phyloP scores from a whole-genome alignment of 2,888 invertebrate genomes.

The Melieria omissa region DNA sequence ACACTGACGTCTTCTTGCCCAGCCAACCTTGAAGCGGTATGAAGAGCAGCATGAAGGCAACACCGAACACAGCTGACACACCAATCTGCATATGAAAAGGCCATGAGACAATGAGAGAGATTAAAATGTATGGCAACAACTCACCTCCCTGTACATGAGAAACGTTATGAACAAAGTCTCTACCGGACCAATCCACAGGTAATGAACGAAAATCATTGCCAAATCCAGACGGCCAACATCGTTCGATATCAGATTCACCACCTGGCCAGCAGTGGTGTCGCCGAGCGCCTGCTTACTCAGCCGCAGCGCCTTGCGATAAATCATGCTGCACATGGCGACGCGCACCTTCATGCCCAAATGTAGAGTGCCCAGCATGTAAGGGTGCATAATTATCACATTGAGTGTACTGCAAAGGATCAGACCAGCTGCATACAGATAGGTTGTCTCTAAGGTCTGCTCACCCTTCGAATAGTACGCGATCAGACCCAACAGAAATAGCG shows the following conservation, averaged over 20 bases:
- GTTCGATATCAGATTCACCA: conserved; percentile 93
- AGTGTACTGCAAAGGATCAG: conserved; percentile 80
- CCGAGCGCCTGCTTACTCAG: conserved; percentile 79
- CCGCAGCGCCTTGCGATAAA: conserved; percentile 75
- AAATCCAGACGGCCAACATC: conserved; percentile 79
- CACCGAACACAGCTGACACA: conserved; percentile 70
- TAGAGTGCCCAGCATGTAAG: conserved; percentile 82
- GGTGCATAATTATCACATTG: conserved; percentile 85
- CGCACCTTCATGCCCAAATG: conserved; percentile 77
- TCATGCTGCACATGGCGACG: conserved; percentile 75
- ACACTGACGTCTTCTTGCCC: conserved; percentile 80
- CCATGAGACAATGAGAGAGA: background rate
- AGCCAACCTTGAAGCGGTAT: conserved; percentile 81
- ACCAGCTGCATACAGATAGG: conserved; percentile 80
- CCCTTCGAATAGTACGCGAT: conserved; percentile 70
- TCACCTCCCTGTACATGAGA: conserved; percentile 77
- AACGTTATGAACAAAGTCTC: conserved; percentile 83
- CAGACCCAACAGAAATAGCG: conserved; percentile 73
- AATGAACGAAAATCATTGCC: conserved; percentile 88
- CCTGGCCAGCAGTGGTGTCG: conserved; percentile 79
- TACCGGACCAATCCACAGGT: conserved; percentile 90
- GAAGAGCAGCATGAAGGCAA: conserved; percentile 72
- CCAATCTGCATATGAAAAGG: conserved; percentile 65
- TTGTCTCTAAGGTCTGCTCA: conserved; percentile 66
- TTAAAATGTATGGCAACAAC: conserved; percentile 34